A percentile compares a stretch with the other conserved stretches of the same genome.
phyloP scores from a whole-genome alignment of 2,797 vertebrate species.

The Muscicapa striata region DNA sequence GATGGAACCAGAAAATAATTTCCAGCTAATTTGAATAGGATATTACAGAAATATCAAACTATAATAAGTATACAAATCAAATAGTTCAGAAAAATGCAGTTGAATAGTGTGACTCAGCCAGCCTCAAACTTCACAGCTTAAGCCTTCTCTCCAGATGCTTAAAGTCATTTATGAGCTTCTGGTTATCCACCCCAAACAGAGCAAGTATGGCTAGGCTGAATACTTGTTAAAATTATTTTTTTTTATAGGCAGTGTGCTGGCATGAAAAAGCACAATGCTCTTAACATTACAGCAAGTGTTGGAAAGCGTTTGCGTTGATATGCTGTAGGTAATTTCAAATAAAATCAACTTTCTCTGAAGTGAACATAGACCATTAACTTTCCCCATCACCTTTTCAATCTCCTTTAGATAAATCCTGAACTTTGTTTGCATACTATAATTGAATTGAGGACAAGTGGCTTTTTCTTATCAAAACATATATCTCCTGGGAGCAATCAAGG shows the following conservation, averaged over 20 bases:
- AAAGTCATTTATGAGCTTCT: not conserved
- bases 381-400: not conserved
- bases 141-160: not conserved
- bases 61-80: not conserved
- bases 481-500: slow-evolving; percentile 1
- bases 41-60: not conserved
- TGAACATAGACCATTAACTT: not conserved
- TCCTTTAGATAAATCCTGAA: slow-evolving; percentile 7
- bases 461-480: not conserved
- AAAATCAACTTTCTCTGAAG: not conserved
- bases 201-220: not conserved
- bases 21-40: not conserved
- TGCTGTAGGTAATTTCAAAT: not conserved
- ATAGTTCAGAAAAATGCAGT: not conserved
- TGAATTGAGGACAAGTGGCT: slow-evolving; percentile 8
- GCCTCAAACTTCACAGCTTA: not conserved
- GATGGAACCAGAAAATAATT: not conserved
- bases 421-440: slow-evolving; percentile 5
- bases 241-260: not conserved
- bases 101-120: not conserved
- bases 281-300: not conserved
- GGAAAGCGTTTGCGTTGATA: not conserved
- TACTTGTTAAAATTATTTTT: not conserved
- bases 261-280: not conserved
- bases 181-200: not conserved